Conservation (phyloP, 2,888 invertebrate species). For the Pycnomerus fuliginosus region DNA sequence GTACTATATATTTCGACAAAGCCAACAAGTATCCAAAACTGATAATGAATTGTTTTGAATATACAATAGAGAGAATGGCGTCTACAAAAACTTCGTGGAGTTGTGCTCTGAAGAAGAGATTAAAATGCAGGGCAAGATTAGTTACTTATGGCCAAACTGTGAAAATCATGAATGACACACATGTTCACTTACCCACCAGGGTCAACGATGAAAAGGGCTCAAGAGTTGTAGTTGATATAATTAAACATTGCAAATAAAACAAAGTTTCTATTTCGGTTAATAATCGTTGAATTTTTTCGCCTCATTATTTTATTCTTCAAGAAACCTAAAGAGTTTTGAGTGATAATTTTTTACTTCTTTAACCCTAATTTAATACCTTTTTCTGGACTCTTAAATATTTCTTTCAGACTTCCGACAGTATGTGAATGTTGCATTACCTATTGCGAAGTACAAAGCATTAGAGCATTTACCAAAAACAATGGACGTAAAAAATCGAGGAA, state of each 20-base stretch:
- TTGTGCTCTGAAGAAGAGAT: constrained; percentile 3
- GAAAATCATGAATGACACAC: constrained; percentile 1
- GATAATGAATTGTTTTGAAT: constrained; percentile 13
- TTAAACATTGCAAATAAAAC: background rate
- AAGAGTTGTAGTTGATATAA: background rate
- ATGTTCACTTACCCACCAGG: background rate
- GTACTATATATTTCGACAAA: constrained; percentile 25
- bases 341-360: no score
- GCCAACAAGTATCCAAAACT: constrained; percentile 29
- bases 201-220: background rate
- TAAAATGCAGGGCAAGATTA: constrained; percentile 6
- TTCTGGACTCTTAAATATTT: no score
- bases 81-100: constrained; percentile 10
- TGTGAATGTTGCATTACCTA: no score
- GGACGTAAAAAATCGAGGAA: background rate
- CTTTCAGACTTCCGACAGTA: no score
- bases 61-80: constrained; percentile 4
- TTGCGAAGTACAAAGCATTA: no score
- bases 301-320: no score
- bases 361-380: no score
- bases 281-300: no score
- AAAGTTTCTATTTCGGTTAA: no score
- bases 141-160: constrained; percentile 4
- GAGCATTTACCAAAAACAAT: background rate
- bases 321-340: no score